These are phyloP conservation scores for Agrilus planipennis DNA, from an alignment of 1,140 invertebrate species.

Conservation along the genomic window DNA sequence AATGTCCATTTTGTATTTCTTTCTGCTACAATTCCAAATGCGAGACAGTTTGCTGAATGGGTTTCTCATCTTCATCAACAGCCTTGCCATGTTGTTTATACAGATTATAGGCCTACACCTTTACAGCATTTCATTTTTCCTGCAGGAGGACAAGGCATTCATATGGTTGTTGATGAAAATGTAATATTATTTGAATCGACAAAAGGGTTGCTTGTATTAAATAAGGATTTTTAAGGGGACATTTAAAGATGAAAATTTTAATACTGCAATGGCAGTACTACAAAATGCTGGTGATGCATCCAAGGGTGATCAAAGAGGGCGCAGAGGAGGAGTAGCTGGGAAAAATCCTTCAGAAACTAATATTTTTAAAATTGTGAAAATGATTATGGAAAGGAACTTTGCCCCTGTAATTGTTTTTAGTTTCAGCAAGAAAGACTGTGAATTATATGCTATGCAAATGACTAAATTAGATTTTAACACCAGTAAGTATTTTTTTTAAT, in stretches of 20 bases:
- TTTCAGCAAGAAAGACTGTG: constrained; percentile 98
- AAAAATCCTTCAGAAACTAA: constrained; percentile 61
- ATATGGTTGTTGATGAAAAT: constrained; percentile 90
- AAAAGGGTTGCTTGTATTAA: not conserved
- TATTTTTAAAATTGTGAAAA: constrained; percentile 96
- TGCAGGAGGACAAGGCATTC: constrained; percentile 86
- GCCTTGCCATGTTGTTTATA: constrained; percentile 98
- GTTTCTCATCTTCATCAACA: constrained; percentile 92
- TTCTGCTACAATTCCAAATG: constrained; percentile 99
- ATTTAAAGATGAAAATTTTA: constrained; percentile 97
- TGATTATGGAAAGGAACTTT: constrained; percentile 97
- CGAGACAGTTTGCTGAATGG: constrained; percentile 97
- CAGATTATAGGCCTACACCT: constrained; percentile 94
- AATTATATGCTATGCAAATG: constrained; percentile 92
- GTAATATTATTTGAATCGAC: constrained; percentile 34
- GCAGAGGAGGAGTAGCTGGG: constrained; percentile 50
- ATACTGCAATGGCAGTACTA: constrained; percentile 84
- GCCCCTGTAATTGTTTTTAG: constrained; percentile 98
- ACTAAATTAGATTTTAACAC: constrained; percentile 95
- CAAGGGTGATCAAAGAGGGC: constrained; percentile 63
- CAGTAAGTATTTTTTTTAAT: constrained; percentile 35
- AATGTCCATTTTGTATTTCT: constrained; percentile 98
- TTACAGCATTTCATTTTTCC: constrained; percentile 98
- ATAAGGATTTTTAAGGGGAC: constrained; percentile 44
- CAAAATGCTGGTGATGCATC: constrained; percentile 60